These are phyloP conservation scores for Melanotaenia trifasciata DNA, from an alignment of 2,797 vertebrate species.

Conservation along the genomic window DNA sequence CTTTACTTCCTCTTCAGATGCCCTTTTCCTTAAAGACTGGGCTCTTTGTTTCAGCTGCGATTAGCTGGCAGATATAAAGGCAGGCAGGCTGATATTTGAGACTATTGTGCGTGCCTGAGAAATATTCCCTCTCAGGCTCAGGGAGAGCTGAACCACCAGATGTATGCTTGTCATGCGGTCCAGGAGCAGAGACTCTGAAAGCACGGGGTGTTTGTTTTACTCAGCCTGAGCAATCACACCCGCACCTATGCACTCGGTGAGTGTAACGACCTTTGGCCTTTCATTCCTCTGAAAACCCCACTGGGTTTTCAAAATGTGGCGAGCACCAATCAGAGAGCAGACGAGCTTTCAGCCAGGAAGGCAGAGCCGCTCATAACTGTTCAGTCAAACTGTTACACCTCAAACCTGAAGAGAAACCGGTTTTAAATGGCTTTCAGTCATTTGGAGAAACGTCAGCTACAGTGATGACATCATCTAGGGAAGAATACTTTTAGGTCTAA, in stretches of 20 bases:
- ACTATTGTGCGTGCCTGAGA: slow-evolving; percentile 60
- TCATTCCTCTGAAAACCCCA: not conserved
- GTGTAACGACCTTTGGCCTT: slow-evolving; percentile 49
- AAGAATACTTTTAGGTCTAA: slow-evolving; percentile 1
- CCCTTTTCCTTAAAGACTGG: slow-evolving; percentile 77
- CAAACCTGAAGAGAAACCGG: slow-evolving; percentile 25
- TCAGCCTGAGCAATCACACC: slow-evolving; percentile 15
- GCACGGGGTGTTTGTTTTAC: slow-evolving; percentile 40
- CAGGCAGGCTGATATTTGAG: slow-evolving; percentile 76
- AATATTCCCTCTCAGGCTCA: slow-evolving; percentile 17
- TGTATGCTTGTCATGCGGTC: slow-evolving; percentile 16
- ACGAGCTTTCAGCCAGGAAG: slow-evolving; percentile 14
- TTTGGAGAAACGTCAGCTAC: not conserved
- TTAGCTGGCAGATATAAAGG: slow-evolving; percentile 67
- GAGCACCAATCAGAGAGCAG: slow-evolving; percentile 43
- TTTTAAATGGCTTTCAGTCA: slow-evolving; percentile 36
- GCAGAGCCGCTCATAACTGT: not conserved
- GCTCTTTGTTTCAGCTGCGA: slow-evolving; percentile 77
- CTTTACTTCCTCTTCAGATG: slow-evolving; percentile 62
- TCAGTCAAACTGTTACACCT: not conserved
- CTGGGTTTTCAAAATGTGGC: slow-evolving; percentile 17
- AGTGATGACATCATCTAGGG: not conserved
- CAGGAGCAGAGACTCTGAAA: not conserved
- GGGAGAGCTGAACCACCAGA: slow-evolving; percentile 24
- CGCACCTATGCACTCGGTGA: slow-evolving; percentile 17